A percentile compares a stretch with the other conserved stretches of the same genome.
These are phyloP conservation scores for Zosterops lateralis DNA, from an alignment of 2,113 vertebrate genomes.

Conservation along the genomic window DNA sequence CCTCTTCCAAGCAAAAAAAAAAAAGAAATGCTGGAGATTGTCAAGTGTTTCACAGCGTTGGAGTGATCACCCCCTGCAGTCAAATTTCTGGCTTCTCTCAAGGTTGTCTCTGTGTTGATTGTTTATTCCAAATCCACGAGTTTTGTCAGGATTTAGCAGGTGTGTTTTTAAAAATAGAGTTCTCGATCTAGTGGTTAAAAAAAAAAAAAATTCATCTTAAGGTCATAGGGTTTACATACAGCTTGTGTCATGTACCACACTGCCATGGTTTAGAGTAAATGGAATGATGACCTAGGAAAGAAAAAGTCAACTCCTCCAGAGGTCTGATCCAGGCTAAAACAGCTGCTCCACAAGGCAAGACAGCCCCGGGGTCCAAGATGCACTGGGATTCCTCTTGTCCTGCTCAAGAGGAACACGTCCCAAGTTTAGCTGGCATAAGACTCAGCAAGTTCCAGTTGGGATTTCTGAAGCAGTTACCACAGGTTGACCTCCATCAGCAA, in stretches of 20 bases:
- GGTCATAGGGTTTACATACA: background rate
- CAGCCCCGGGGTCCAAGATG: background rate
- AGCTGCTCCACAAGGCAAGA: background rate
- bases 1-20: background rate
- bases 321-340: background rate
- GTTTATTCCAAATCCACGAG: background rate
- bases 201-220: slow-evolving; percentile 6
- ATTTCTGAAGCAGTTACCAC: slow-evolving; percentile 48
- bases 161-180: slow-evolving; percentile 1
- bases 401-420: background rate
- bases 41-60: background rate
- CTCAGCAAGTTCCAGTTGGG: background rate
- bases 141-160: background rate
- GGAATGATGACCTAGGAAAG: slow-evolving; percentile 62
- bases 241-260: slow-evolving; percentile 54
- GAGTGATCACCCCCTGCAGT: background rate
- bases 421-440: background rate
- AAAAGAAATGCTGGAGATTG: background rate
- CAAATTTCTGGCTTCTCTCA: background rate
- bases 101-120: background rate
- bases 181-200: slow-evolving; percentile 74
- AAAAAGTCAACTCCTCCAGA: slow-evolving; percentile 27
- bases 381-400: background rate
- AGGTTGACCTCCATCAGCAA: background rate
- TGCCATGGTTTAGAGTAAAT: slow-evolving; percentile 35